phyloP scores from a whole-genome alignment of 2,797 vertebrate genomes.

The Lates japonicus region DNA sequence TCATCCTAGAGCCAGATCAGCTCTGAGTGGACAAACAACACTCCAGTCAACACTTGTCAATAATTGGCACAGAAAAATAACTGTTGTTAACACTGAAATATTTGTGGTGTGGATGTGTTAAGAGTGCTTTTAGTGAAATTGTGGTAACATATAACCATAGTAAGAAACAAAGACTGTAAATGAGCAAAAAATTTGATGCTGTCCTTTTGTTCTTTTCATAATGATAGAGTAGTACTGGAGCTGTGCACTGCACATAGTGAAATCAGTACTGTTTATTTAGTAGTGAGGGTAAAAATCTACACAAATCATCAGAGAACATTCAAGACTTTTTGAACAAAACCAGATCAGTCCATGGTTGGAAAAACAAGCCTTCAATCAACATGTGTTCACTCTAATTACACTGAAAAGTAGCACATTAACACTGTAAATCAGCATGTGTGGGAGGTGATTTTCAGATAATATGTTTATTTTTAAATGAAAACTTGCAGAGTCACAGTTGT shows the following conservation, averaged over 20 bases:
- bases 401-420: conserved; percentile 28
- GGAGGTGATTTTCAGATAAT: conserved; percentile 29
- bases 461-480: conserved; percentile 21
- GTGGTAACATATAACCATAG: conserved; percentile 13
- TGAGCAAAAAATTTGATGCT: conserved; percentile 7
- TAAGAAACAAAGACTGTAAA: conserved; percentile 52
- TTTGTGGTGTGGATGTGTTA: conserved; percentile 54
- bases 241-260: neutral
- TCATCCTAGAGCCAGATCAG: conserved; percentile 48
- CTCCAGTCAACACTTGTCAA: conserved; percentile 65
- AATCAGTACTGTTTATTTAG: neutral
- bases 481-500: conserved; percentile 14
- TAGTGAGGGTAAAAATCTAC: conserved; percentile 4
- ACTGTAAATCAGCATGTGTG: conserved; percentile 25
- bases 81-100: conserved; percentile 59
- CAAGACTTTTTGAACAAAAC: conserved; percentile 11
- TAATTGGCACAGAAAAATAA: conserved; percentile 59
- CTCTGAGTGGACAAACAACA: conserved; percentile 74
- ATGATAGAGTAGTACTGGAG: neutral
- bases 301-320: conserved; percentile 11
- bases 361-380: conserved; percentile 23
- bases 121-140: conserved; percentile 47
- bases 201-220: conserved; percentile 19
- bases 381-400: conserved; percentile 18
- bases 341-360: conserved; percentile 11